A percentile compares a stretch with the other conserved stretches of the same genome.
Evolutionary conservation across 2,113 vertebrate species (phyloP).

Genomic region (Oryctolagus cuniculus): mOryCun1.1 NC_091434.1:82830001-82830500

Average conservation of each 20-base stretch:
- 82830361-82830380: neutral
- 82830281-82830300: neutral
- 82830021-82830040: neutral
- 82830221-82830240: neutral
- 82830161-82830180: no score
- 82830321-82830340: rapidly evolving
- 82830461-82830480: rapidly evolving
- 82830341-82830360: neutral
- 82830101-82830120: no score
- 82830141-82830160: no score
- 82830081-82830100: no score
- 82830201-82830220: no score
- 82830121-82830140: no score
- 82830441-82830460: rapidly evolving
- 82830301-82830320: neutral
- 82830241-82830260: neutral
- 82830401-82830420: neutral
- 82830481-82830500: no score
- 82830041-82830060: no score
- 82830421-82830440: neutral
- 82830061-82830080: no score
- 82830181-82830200: no score
- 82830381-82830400: neutral
- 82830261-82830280: neutral
- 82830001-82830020: neutral